A percentile compares a stretch with the other conserved stretches of the same genome.
These are phyloP conservation scores for Melanotaenia nigrans DNA, from an alignment of 2,797 vertebrate genomes.

Conservation along the genomic window DNA sequence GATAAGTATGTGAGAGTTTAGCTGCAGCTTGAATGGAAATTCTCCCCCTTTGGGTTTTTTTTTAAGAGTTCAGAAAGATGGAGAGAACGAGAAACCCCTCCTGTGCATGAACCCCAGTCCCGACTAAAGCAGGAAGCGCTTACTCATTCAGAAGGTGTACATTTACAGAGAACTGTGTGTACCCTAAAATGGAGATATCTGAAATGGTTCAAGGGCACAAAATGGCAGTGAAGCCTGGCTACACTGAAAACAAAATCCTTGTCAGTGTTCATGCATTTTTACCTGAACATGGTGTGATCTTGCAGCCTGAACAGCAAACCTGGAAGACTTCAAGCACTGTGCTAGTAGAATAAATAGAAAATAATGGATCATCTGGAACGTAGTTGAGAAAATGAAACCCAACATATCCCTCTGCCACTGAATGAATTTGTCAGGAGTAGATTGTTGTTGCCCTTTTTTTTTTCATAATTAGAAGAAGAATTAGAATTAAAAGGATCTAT, in stretches of 20 bases:
- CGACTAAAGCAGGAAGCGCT: constrained; percentile 60
- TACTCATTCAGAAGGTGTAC: constrained; percentile 62
- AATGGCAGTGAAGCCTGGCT: constrained; percentile 27
- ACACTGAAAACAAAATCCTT: not conserved
- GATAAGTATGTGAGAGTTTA: constrained; percentile 53
- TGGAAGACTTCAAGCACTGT: constrained; percentile 24
- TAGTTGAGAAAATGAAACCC: constrained; percentile 2
- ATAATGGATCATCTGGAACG: constrained; percentile 18
- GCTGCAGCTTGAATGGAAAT: constrained; percentile 36
- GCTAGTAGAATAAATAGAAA: constrained; percentile 28
- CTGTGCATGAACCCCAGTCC: constrained; percentile 36
- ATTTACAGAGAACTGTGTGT: constrained; percentile 50
- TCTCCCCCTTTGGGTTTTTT: not conserved
- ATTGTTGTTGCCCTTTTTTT: constrained; percentile 7
- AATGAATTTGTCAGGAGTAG: constrained; percentile 9
- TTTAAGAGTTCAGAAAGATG: constrained; percentile 19
- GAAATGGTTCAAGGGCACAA: constrained; percentile 36
- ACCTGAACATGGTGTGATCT: not conserved
- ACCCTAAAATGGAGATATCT: constrained; percentile 39
- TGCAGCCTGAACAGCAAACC: constrained; percentile 1
- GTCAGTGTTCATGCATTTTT: not conserved
- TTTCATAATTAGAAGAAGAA: not conserved
- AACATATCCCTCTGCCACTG: constrained; percentile 4
- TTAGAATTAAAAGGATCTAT: not conserved
- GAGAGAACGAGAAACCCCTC: not conserved